Evolutionary conservation across 37 sponge, comb jelly and placozoan genomes (phyloP).

Genomic region (Aphrocallistes beatrix): DNA sequence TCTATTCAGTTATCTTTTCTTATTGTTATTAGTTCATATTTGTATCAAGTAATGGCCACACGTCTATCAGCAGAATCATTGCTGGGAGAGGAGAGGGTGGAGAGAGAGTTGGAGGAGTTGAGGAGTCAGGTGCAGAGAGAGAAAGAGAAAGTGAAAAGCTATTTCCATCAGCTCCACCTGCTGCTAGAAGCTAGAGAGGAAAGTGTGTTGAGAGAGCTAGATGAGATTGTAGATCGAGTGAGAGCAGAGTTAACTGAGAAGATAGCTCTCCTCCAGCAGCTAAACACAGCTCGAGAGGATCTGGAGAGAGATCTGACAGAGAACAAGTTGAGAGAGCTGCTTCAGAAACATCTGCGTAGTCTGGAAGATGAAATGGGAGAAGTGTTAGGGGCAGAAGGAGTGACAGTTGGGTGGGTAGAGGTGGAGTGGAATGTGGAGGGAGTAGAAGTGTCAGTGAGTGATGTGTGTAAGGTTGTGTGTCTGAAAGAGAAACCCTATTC

Average conservation of each 20-base stretch:
- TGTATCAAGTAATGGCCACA: too few species aligned
- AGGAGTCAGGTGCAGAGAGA: not conserved
- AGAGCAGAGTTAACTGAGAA: not conserved
- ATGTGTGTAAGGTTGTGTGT: not conserved
- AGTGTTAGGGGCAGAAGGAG: not conserved
- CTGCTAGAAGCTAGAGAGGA: not conserved
- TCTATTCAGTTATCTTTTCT: too few species aligned
- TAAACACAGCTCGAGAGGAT: not conserved
- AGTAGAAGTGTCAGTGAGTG: not conserved
- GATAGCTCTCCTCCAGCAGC: not conserved
- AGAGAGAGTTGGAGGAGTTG: not conserved
- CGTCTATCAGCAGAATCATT: too few species aligned
- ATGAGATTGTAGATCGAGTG: not conserved
- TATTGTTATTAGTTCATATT: too few species aligned
- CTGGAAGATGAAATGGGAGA: not conserved
- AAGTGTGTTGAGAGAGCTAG: not conserved
- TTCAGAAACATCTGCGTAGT: not conserved
- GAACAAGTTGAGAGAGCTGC: not conserved
- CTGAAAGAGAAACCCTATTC: constrained; percentile 11
- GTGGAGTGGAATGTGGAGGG: not conserved
- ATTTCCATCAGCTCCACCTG: not conserved
- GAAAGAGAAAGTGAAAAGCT: not conserved
- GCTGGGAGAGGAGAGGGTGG: too few species aligned
- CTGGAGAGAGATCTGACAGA: constrained; percentile 6
- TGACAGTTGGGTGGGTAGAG: constrained; percentile 9